Evolutionary conservation across 2,797 vertebrate species (phyloP), one percentile per base, ranked within the genome.

Genomic region (Alosa sapidissima): DNA sequence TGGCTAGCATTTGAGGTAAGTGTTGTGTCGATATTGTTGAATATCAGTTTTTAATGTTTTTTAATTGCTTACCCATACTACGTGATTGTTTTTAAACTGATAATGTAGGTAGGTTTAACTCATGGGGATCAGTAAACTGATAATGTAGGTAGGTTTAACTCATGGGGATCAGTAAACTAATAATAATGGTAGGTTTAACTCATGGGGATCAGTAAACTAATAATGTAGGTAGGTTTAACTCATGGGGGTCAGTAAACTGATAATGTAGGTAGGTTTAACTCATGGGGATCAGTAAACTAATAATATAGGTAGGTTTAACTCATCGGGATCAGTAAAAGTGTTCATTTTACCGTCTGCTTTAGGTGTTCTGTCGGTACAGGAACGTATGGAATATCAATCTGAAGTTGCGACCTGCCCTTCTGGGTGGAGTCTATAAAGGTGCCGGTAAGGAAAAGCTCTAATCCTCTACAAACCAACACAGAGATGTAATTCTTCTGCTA

Each of bases 341-440:
- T 14, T 41, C 16, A 36, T 7, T 3, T 0, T 14, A 0, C 2
- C 81, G 45, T 86, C 19, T 86, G 55, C 86, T 83, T 28, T 87
- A 99, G 98, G 90, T 97, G 45, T 93, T 99, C 82, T 98, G 97
- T 86, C 95, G 98, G 0, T 99, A 99, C 88, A 95, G 90, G 91
- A 91, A 92, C 19, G 87, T 97, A 86, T 99, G 98, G 98, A 96
- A 96, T 16, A 92, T 99, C 1, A 94, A 96, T 0, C 92, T 99
- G 62, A 95, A 91, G 86, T 88, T 99, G n/a, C 94, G 95, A 0
- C 98, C 98, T 0, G 94, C 93, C 0, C 93, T 95, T 51, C 92
- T 99, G 16, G 93, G 88, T 0, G 97, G 94, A 5, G 72, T 99
- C 89, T 96, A 99, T 94, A 91, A 94, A 0, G 95, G 89, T 33